Evolutionary conservation across 2,113 vertebrate species (phyloP).

Genomic region (Lycaon pictus): DNA sequence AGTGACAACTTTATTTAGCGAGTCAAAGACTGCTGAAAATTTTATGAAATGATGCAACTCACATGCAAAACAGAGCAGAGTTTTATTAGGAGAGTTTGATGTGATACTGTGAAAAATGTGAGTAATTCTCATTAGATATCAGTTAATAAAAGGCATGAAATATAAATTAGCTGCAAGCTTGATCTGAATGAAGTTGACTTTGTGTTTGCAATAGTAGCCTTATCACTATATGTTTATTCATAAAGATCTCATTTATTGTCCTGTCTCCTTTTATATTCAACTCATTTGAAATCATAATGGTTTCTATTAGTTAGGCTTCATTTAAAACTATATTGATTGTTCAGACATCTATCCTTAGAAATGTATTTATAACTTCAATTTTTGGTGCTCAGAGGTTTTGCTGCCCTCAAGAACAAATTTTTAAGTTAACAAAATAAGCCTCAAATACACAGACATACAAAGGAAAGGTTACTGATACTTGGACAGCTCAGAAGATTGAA

Average conservation of each 20-base stretch:
- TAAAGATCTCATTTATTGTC: slow-evolving; percentile 56
- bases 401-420: slow-evolving; percentile 38
- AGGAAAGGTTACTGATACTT: neutral
- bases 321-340: slow-evolving; percentile 70
- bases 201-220: slow-evolving; percentile 78
- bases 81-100: slow-evolving; percentile 84
- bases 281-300: slow-evolving; percentile 77
- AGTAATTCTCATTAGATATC: slow-evolving; percentile 85
- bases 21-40: slow-evolving; percentile 83
- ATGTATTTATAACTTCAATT: slow-evolving; percentile 51
- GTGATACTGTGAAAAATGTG: slow-evolving; percentile 76
- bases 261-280: slow-evolving; percentile 62
- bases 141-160: slow-evolving; percentile 84
- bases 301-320: slow-evolving; percentile 73
- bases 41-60: slow-evolving; percentile 85
- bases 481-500: neutral
- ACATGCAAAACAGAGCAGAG: slow-evolving; percentile 74
- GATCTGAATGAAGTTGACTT: slow-evolving; percentile 78
- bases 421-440: slow-evolving; percentile 33
- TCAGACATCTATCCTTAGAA: slow-evolving; percentile 60
- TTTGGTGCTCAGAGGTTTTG: neutral
- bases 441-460: neutral
- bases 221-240: slow-evolving; percentile 82
- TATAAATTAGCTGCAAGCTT: slow-evolving; percentile 83
- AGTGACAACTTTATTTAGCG: slow-evolving; percentile 89